phyloP scores from a whole-genome alignment of 2,888 invertebrate species.

The Pollenia angustigena region DNA sequence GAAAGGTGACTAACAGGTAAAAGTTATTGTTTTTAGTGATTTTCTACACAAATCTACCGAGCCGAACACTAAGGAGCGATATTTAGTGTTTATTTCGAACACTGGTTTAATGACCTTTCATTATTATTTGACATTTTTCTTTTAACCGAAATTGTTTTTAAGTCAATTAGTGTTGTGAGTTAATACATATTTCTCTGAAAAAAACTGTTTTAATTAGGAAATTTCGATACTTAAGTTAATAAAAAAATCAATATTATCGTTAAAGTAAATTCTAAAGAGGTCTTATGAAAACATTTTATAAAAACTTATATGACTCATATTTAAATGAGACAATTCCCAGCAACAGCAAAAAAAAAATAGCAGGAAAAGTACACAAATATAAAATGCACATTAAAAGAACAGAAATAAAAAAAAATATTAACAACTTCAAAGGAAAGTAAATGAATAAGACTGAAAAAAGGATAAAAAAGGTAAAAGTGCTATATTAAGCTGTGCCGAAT shows the following conservation, averaged over 20 bases:
- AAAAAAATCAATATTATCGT: conserved; percentile 15
- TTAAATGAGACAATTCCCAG: conserved; percentile 1
- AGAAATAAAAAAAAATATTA: conserved; percentile 52
- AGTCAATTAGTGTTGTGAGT: too few species aligned
- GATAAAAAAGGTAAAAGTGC: background rate
- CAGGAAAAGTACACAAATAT: background rate
- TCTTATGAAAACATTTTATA: conserved; percentile 25
- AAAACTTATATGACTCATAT: conserved; percentile 48
- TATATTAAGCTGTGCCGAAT: too few species aligned
- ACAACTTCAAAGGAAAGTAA: background rate
- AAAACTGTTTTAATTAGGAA: background rate
- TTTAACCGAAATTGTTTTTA: too few species aligned
- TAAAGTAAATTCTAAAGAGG: conserved; percentile 44
- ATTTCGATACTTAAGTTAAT: background rate
- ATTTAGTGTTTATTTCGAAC: too few species aligned
- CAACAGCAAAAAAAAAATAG: conserved; percentile 10
- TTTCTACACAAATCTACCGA: too few species aligned
- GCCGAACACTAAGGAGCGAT: too few species aligned
- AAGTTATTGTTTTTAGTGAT: too few species aligned
- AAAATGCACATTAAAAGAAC: background rate
- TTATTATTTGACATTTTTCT: too few species aligned
- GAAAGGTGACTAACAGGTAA: too few species aligned
- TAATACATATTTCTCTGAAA: too few species aligned
- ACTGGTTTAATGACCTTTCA: too few species aligned
- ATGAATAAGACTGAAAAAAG: background rate